These are phyloP conservation scores for Neofelis nebulosa DNA, from an alignment of 2,113 vertebrate species.

Conservation along the genomic window DNA sequence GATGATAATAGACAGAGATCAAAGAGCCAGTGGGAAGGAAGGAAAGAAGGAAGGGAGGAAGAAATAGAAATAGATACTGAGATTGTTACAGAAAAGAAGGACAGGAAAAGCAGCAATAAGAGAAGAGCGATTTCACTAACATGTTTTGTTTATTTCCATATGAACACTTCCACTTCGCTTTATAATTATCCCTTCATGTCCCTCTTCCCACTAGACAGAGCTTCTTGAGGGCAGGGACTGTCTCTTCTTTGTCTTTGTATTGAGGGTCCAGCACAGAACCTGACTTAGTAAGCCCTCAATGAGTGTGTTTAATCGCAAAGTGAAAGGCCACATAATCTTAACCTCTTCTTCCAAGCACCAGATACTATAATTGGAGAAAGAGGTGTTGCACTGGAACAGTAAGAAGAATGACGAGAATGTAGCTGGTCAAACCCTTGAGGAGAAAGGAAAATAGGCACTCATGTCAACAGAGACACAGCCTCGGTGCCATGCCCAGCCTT, in stretches of 20 bases:
- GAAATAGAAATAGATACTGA: neutral
- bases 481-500: neutral
- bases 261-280: neutral
- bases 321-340: neutral
- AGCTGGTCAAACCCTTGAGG: neutral
- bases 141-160: neutral
- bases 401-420: neutral
- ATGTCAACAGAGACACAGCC: neutral
- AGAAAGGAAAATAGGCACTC: neutral
- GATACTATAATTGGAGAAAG: neutral
- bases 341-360: neutral
- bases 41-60: neutral
- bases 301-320: neutral
- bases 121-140: neutral
- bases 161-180: neutral
- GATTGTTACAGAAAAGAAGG: neutral
- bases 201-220: neutral
- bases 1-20: neutral
- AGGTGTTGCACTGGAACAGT: neutral
- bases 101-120: neutral
- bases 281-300: neutral
- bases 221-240: neutral
- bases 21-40: neutral
- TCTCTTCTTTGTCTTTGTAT: neutral
- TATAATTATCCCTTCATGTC: neutral